Percentiles rank a stretch among this genome's conserved stretches.
These are phyloP conservation scores for Aspiorhynchus laticeps DNA, from an alignment of 2,113 vertebrate genomes.

Conservation along the genomic window DNA sequence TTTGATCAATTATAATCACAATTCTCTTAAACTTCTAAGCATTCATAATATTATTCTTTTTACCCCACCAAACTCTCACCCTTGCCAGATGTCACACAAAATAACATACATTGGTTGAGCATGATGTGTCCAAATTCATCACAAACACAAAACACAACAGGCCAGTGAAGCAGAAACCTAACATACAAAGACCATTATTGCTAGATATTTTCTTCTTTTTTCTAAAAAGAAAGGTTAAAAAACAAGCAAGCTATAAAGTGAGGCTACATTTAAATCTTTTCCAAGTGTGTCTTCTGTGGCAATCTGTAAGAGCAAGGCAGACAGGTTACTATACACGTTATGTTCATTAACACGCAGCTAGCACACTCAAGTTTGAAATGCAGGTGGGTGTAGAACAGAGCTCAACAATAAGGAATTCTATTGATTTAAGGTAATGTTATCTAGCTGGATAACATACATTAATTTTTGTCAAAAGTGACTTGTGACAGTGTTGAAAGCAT, in stretches of 20 bases:
- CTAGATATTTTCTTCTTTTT: slow-evolving; percentile 54
- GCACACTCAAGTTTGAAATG: slow-evolving; percentile 52
- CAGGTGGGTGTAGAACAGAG: slow-evolving; percentile 41
- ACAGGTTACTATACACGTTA: slow-evolving; percentile 87
- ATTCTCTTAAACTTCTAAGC: neutral
- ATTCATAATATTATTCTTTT: neutral
- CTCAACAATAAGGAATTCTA: neutral
- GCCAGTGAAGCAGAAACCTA: slow-evolving; percentile 55
- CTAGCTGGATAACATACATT: neutral
- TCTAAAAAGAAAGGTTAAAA: slow-evolving; percentile 51
- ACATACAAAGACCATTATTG: slow-evolving; percentile 35
- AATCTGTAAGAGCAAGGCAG: slow-evolving; percentile 99
- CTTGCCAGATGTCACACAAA: neutral
- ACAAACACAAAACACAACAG: slow-evolving; percentile 54
- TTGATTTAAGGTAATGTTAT: neutral
- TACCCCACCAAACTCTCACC: neutral
- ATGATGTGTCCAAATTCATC: slow-evolving; percentile 78
- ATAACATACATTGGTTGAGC: slow-evolving; percentile 68
- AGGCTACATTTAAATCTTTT: slow-evolving; percentile 72
- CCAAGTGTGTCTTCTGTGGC: slow-evolving; percentile 75
- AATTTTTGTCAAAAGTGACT: neutral
- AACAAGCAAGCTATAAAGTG: slow-evolving; percentile 56
- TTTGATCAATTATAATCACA: slow-evolving; percentile 28
- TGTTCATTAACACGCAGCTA: slow-evolving; percentile 60
- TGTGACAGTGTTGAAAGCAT: neutral